These are phyloP conservation scores for Callopanchax toddi DNA, from an alignment of 2,113 vertebrate species.

Conservation along the genomic window DNA sequence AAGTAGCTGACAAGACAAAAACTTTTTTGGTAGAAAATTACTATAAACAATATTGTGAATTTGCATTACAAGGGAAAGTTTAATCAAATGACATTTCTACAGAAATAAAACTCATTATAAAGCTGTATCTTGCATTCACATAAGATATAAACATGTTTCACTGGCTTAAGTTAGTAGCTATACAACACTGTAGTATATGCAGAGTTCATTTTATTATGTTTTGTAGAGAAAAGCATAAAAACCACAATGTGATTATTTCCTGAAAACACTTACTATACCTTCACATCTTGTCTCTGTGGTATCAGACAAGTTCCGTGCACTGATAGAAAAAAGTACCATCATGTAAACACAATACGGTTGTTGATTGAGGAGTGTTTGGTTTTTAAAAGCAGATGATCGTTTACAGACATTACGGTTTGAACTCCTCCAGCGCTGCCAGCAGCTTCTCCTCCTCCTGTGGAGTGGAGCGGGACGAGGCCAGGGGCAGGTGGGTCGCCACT, in stretches of 20 bases:
- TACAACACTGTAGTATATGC: neutral
- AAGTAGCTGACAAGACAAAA: too few species aligned
- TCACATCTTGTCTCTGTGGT: neutral
- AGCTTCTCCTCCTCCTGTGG: constrained; percentile 79
- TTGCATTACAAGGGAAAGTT: too few species aligned
- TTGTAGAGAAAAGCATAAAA: neutral
- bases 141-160: neutral
- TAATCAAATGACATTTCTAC: too few species aligned
- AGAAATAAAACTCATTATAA: too few species aligned
- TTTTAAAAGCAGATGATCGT: neutral
- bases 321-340: neutral
- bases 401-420: constrained; percentile 66
- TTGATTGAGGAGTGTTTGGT: constrained; percentile 15
- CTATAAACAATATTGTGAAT: too few species aligned
- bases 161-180: neutral
- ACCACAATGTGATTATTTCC: too few species aligned
- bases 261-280: neutral
- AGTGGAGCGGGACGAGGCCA: constrained; percentile 77
- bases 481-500: constrained; percentile 79
- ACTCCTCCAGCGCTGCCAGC: constrained; percentile 71
- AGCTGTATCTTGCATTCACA: neutral
- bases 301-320: neutral
- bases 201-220: neutral
- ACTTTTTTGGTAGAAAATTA: too few species aligned
- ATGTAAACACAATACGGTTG: constrained; percentile 43